phyloP scores from a whole-genome alignment of 2,113 vertebrate genomes.

The Phrynosoma platyrhinos region DNA sequence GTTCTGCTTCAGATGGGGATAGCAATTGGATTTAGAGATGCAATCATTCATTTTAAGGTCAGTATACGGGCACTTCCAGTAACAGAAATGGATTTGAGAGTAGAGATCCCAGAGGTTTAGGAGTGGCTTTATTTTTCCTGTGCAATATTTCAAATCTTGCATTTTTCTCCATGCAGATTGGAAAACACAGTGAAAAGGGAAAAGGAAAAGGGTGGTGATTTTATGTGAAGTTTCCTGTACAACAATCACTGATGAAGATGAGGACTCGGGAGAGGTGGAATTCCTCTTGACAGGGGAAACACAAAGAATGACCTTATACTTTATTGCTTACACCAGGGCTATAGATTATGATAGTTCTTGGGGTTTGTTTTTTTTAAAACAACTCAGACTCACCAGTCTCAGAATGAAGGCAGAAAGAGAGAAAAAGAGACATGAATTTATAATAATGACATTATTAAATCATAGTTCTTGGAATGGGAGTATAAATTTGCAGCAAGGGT shows the following conservation, averaged over 20 bases:
- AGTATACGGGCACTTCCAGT: slow-evolving; percentile 34
- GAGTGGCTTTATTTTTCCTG: slow-evolving; percentile 37
- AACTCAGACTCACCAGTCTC: background rate
- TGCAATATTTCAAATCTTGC: slow-evolving; percentile 41
- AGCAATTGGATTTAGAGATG: background rate
- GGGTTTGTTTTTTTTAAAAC: slow-evolving; percentile 6
- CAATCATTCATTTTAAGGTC: background rate
- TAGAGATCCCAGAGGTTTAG: background rate
- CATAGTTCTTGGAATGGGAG: slow-evolving; percentile 19
- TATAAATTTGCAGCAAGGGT: slow-evolving; percentile 41
- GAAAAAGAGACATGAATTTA: slow-evolving; percentile 33
- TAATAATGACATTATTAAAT: slow-evolving; percentile 31
- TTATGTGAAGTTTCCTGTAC: slow-evolving; percentile 39
- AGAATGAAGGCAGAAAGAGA: slow-evolving; percentile 33
- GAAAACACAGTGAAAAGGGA: slow-evolving; percentile 51
- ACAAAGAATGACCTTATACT: slow-evolving; percentile 41
- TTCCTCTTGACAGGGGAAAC: slow-evolving; percentile 34
- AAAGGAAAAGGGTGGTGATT: slow-evolving; percentile 45
- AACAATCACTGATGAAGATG: slow-evolving; percentile 45
- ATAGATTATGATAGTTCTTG: slow-evolving; percentile 21
- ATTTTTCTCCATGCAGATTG: slow-evolving; percentile 29
- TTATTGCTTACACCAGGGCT: slow-evolving; percentile 46
- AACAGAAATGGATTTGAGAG: slow-evolving; percentile 21
- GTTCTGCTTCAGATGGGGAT: too few species aligned
- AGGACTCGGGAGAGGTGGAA: slow-evolving; percentile 41